Evolutionary conservation across 1,140 invertebrate species (phyloP), one percentile per base, ranked within the genome.

Genomic region (Camponotus pennsylvanicus): DNA sequence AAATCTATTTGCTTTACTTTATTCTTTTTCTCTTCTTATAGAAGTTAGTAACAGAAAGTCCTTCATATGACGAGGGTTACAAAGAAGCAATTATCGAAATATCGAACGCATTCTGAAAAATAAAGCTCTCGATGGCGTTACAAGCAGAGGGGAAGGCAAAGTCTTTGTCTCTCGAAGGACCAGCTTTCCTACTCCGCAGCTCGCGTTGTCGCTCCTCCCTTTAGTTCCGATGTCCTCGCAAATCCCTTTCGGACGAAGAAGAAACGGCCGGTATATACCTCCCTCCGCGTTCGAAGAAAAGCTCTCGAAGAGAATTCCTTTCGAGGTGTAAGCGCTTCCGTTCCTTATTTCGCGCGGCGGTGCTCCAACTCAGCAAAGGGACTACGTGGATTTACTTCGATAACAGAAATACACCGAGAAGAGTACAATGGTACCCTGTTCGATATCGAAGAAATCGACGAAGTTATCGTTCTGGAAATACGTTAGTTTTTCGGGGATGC

Each of bases 301-400:
- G 86, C 88, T 83, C 84, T 86, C 67, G 63, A 84, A 80, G 84
- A 90, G 83, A 91, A 91, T 91, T 90, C 84, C 84, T 90, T 84
- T 91, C 71, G 75, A 88, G 75, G 78, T 88, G 90, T 91, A 90
- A 90, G 86, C 89, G 89, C 69, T 90, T 88, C 84, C 89, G 85
- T 90, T 71, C 89, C 82, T 90, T 83, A 90, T 88, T 90, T 87
- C 82, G 86, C 87, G 82, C 70, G 61, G 85, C 76, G 76, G 37
- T 82, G 83, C 77, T 75, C 73, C 82, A 86, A 84, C 83, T 57
- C 61, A 59, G 76, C 49, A 78, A 86, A 88, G 76, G 66, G 77
- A 90, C 86, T 88, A 86, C 86, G 89, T 90, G 87, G 89, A 91
- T 91, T 91, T 91, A 91, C 89, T 90, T 90, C 89, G 90, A 91